Evolutionary conservation across 1,140 invertebrate genomes (phyloP).

Genomic region (Melipona quadrifasciata): DNA sequence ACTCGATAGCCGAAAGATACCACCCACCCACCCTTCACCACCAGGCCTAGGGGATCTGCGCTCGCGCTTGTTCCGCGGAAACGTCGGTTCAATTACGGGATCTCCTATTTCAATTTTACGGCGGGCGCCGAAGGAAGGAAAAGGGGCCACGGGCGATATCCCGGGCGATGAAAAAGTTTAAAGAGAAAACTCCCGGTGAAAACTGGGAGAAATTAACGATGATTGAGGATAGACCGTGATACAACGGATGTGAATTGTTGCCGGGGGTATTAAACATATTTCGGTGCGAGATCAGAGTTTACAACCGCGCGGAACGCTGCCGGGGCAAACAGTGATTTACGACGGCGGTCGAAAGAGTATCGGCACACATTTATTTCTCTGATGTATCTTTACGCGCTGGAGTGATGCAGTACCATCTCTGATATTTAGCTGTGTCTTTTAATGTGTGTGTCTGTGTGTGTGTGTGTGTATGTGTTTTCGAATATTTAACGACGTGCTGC

Average conservation of each 20-base stretch:
- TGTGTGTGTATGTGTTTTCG: too few relatives aligned
- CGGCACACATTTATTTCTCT: too few relatives aligned
- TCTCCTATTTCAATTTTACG: conserved; percentile 6
- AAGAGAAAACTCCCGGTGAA: not conserved
- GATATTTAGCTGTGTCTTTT: too few relatives aligned
- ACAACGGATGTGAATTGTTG: not conserved
- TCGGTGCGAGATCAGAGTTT: not conserved
- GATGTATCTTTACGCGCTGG: too few relatives aligned
- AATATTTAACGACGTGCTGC: too few relatives aligned
- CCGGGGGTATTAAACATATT: conserved; percentile 6
- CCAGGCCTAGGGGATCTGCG: too few relatives aligned
- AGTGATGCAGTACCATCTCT: too few relatives aligned
- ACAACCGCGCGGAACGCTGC: not conserved
- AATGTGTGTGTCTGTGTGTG: too few relatives aligned
- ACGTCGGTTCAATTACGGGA: not conserved
- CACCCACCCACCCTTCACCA: too few relatives aligned
- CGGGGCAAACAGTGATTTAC: not conserved
- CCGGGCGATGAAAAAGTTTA: not conserved
- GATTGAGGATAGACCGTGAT: not conserved
- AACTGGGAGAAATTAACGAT: not conserved
- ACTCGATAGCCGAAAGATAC: not conserved
- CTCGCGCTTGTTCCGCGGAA: not conserved
- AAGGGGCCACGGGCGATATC: not conserved
- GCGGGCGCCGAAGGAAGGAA: not conserved
- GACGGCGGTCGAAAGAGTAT: too few relatives aligned